These are phyloP conservation scores for Paracanthobrama guichenoti DNA, from an alignment of 2,113 vertebrate species.

Conservation along the genomic window DNA sequence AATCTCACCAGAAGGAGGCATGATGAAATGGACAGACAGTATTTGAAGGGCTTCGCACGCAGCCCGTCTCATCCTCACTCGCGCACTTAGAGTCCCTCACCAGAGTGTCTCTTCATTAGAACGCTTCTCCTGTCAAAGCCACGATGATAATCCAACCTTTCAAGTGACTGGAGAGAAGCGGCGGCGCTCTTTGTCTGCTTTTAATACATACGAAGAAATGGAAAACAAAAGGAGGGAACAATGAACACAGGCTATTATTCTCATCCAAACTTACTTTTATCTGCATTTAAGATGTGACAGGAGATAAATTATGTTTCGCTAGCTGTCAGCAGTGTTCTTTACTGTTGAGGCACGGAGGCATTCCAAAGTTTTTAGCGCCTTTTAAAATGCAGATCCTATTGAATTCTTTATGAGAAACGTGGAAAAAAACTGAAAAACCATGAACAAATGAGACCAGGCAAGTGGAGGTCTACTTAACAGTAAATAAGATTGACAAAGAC, in stretches of 20 bases:
- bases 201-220: conserved; percentile 27
- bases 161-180: conserved; percentile 32
- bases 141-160: conserved; percentile 33
- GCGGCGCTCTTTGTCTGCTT: conserved; percentile 27
- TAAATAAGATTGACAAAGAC: conserved; percentile 49
- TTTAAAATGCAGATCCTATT: conserved; percentile 53
- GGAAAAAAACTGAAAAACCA: conserved; percentile 34
- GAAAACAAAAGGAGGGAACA: conserved; percentile 45
- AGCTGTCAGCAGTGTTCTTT: conserved; percentile 37
- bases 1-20: conserved; percentile 21
- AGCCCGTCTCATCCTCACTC: neutral
- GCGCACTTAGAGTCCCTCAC: conserved; percentile 5
- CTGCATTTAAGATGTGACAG: conserved; percentile 53
- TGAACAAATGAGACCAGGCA: conserved; percentile 45
- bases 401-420: conserved; percentile 45
- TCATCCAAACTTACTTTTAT: conserved; percentile 50
- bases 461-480: conserved; percentile 11
- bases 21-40: conserved; percentile 53
- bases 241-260: conserved; percentile 45
- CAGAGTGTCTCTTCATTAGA: conserved; percentile 47
- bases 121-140: conserved; percentile 38
- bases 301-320: conserved; percentile 43
- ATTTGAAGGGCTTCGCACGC: conserved; percentile 36
- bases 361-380: conserved; percentile 19
- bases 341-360: conserved; percentile 27